Evolutionary conservation across 2,797 vertebrate genomes (phyloP).

Genomic region (Melanotaenia maccullochi): DNA sequence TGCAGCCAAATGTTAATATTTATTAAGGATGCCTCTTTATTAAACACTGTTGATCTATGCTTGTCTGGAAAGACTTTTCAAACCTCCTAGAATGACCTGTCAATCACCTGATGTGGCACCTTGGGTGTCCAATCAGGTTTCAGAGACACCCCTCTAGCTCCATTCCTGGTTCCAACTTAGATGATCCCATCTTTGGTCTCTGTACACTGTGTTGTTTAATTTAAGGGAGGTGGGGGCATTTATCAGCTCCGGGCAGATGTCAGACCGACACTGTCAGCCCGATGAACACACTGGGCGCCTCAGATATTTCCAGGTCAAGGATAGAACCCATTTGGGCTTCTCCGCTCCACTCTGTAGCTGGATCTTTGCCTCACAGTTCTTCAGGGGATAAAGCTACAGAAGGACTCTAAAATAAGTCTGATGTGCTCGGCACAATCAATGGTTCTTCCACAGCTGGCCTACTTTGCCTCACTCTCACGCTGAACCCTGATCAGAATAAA

Average conservation of each 20-base stretch:
- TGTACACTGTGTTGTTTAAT: not conserved
- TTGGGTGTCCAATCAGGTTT: no score
- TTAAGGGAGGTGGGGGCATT: not conserved
- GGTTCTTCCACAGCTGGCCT: constrained; percentile 59
- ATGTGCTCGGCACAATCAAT: constrained; percentile 57
- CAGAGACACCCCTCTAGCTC: no score
- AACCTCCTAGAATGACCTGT: no score
- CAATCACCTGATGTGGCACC: no score
- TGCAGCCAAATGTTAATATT: no score
- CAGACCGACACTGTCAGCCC: not conserved
- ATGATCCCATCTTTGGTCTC: no score
- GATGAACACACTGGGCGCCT: constrained; percentile 1
- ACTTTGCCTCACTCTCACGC: constrained; percentile 45
- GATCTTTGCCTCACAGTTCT: constrained; percentile 47
- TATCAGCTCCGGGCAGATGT: not conserved
- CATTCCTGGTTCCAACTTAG: no score
- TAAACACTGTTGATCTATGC: no score
- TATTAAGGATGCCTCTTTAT: no score
- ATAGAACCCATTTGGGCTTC: constrained; percentile 27
- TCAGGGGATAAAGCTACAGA: constrained; percentile 52
- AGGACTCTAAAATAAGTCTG: constrained; percentile 62
- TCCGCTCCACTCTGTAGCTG: constrained; percentile 28
- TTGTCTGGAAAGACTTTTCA: no score
- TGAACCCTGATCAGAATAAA: constrained; percentile 45
- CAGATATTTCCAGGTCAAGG: constrained; percentile 61